Evolutionary conservation across 2,113 vertebrate genomes (phyloP).

Genomic region (Drymodes brunneopygia): DNA sequence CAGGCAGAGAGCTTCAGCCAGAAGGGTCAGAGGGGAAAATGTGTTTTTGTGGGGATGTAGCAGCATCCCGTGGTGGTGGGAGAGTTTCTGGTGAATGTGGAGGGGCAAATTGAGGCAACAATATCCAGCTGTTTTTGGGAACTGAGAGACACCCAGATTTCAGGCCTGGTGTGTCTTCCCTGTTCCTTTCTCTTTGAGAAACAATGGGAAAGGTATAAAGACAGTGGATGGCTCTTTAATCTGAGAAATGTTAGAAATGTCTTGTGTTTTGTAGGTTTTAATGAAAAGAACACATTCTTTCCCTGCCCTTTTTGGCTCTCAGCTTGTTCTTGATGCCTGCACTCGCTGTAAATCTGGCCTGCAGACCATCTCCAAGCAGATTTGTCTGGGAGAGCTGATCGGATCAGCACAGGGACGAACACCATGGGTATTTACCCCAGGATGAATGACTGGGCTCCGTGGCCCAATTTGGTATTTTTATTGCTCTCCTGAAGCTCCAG

Average conservation of each 20-base stretch:
- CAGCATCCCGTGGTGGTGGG: not conserved
- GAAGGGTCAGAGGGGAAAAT: not conserved
- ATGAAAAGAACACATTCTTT: not conserved
- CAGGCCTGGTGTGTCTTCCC: not conserved
- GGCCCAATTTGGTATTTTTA: not conserved
- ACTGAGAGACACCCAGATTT: rapidly evolving
- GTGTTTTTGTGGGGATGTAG: rapidly evolving
- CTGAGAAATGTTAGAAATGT: not conserved
- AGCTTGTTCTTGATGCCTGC: not conserved
- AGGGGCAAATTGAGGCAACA: not conserved
- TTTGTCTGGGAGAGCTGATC: not conserved
- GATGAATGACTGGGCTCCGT: not conserved
- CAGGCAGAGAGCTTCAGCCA: not conserved
- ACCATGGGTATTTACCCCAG: rapidly evolving
- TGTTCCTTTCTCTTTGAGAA: not conserved
- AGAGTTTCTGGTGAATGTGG: not conserved
- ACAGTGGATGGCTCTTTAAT: not conserved
- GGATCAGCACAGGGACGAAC: not conserved
- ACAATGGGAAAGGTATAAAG: not conserved
- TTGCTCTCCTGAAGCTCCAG: not conserved
- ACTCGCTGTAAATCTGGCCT: no score
- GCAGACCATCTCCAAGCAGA: not conserved
- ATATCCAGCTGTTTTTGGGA: rapidly evolving
- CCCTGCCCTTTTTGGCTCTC: not conserved
- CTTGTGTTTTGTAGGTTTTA: not conserved